Percentiles rank a stretch among this genome's conserved stretches.
Conservation (phyloP, 2,113 vertebrate species). For the Galbula dea region DNA sequence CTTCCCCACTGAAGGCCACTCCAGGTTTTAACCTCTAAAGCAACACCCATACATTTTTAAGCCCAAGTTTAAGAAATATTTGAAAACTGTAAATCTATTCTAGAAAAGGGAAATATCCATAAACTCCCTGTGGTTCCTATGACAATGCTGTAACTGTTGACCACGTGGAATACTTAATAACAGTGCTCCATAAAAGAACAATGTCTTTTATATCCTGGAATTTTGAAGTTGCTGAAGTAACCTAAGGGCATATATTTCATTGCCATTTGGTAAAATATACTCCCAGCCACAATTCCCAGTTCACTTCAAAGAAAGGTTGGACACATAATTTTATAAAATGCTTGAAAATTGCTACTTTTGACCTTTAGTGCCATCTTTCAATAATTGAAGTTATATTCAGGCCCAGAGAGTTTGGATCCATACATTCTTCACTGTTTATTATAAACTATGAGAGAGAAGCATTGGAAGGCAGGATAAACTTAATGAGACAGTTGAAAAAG, state of each 20-base stretch:
- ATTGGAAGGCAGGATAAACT: background rate
- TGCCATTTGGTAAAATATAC: background rate
- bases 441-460: background rate
- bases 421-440: background rate
- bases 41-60: background rate
- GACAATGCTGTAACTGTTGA: background rate
- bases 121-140: background rate
- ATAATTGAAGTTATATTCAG: background rate
- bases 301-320: background rate
- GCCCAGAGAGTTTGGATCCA: background rate
- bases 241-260: background rate
- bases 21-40: background rate
- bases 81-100: background rate
- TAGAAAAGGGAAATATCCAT: background rate
- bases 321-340: background rate
- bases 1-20: background rate
- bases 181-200: background rate
- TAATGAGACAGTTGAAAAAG: background rate
- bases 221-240: background rate
- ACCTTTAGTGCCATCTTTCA: background rate
- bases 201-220: background rate
- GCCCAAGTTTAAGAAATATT: background rate
- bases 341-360: background rate
- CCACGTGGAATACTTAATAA: background rate
- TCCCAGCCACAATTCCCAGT: background rate